Evolutionary conservation across 2,888 invertebrate genomes (phyloP).

Genomic region (Trachelus iudaicus): DNA sequence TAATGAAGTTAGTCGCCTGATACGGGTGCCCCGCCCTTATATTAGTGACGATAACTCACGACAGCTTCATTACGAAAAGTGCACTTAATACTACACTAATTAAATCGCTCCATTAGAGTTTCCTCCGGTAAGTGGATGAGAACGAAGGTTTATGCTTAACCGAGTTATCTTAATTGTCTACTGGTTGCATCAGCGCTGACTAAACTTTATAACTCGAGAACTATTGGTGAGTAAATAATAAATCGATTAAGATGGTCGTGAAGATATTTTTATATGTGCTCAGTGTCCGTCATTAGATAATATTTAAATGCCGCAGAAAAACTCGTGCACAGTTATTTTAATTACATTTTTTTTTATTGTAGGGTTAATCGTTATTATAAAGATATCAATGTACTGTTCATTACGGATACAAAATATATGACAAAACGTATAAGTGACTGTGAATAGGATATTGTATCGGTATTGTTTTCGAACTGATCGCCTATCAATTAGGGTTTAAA

Average conservation of each 20-base stretch:
- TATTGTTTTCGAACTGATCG: not conserved
- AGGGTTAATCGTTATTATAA: not conserved
- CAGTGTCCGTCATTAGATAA: too few relatives aligned
- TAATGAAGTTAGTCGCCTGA: not conserved
- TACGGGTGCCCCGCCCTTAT: not conserved
- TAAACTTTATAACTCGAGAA: too few relatives aligned
- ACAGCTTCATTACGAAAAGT: not conserved
- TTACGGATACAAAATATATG: too few relatives aligned
- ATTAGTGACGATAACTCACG: not conserved
- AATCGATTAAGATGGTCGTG: too few relatives aligned
- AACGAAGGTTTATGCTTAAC: not conserved
- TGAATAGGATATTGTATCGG: not conserved
- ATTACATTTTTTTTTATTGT: not conserved
- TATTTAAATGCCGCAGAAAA: not conserved
- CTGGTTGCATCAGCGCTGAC: too few relatives aligned
- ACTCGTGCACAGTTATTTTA: not conserved
- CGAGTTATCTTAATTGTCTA: not conserved
- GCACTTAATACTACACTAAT: not conserved
- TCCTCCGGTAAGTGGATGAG: not conserved
- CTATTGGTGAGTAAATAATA: too few relatives aligned
- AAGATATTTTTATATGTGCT: not conserved
- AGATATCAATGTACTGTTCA: too few relatives aligned
- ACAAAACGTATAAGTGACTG: not conserved
- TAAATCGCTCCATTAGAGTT: not conserved
- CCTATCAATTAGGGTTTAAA: too few relatives aligned